Evolutionary conservation across 2,113 vertebrate genomes (phyloP), one percentile per base, ranked within the genome.

Genomic region (Tenrec ecaudatus): DNA sequence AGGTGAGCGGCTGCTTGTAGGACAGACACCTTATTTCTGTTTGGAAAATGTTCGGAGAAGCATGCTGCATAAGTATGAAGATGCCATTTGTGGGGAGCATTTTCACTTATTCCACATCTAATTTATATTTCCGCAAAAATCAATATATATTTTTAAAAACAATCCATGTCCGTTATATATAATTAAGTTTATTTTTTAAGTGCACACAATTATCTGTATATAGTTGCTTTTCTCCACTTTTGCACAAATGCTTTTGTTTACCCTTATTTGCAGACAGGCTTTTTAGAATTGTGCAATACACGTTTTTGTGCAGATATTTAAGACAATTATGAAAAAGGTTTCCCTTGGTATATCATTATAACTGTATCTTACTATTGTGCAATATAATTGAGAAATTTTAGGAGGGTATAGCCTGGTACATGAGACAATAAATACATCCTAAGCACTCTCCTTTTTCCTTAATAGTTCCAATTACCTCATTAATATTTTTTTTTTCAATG

Each of bases 401-500:
- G 78, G 97, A 97, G 69, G 33, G 23, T 82, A 90, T 6, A 71
- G 93, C 91, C 94, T 90, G 69, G 82, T 90, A 68, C 20, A 88
- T 92, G 95, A 95, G 69, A 94, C 96, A 94, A 87, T 92, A 97
- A 94, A 95, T 94, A 97, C 43, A 94, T 27, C 75, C 57, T 91
- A 87, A 92, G 31, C 19, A 78, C 86, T 95, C 90, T 96, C 78
- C 47, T 95, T 96, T 86, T 94, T 95, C 89, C 68, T 92, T 95
- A 96, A 23, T 92, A 96, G 92, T 92, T 98, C 75, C 77, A 96
- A 98, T 97, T 98, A 97, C 71, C 92, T 97, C 97, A 97, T 98
- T 98, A 98, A 98, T 98, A 98, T 98, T 97, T 97, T 96, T 97
- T 97, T 96, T 97, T 98, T 98, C 91, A 96, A 96, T 97, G 96